Evolutionary conservation across 2,888 invertebrate species (phyloP).

Genomic region (Caenorhabditis zanzibari): DNA sequence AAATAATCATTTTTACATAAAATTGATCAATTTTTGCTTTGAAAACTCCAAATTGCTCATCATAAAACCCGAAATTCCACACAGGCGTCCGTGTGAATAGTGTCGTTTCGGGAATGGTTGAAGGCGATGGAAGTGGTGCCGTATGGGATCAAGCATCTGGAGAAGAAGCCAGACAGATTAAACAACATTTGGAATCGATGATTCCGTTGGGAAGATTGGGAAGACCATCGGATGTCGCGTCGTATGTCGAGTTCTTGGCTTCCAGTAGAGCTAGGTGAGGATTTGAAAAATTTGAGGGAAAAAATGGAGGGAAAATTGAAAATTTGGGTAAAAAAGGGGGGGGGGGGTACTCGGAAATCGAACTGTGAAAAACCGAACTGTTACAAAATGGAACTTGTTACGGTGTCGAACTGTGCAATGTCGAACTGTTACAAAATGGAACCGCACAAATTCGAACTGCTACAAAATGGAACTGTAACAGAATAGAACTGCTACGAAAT

Average conservation of each 20-base stretch:
- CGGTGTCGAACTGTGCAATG: too few relatives aligned
- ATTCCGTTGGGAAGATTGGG: slow-evolving; percentile 79
- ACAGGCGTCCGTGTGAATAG: slow-evolving; percentile 77
- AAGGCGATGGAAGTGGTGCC: slow-evolving; percentile 75
- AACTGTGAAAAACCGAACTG: too few relatives aligned
- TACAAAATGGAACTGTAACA: too few relatives aligned
- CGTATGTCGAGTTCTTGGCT: slow-evolving; percentile 76
- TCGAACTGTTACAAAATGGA: too few relatives aligned
- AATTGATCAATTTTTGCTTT: too few relatives aligned
- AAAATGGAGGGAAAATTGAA: not conserved
- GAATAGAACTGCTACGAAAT: too few relatives aligned
- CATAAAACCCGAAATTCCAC: too few relatives aligned
- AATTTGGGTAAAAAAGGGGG: not conserved
- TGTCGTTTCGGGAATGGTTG: slow-evolving; percentile 77
- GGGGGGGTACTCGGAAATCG: too few relatives aligned
- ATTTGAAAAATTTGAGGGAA: not conserved
- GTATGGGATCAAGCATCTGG: slow-evolving; percentile 74
- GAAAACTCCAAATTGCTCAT: too few relatives aligned
- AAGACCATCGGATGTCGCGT: slow-evolving; percentile 72
- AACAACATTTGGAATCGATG: slow-evolving; percentile 69
- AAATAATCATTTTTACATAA: too few relatives aligned
- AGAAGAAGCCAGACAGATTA: slow-evolving; percentile 58
- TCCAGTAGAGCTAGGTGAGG: slow-evolving; percentile 69
- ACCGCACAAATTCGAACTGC: too few relatives aligned
- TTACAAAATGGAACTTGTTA: too few relatives aligned